Conservation (phyloP, 1,140 invertebrate species). For the Penaeus chinensis region DNA sequence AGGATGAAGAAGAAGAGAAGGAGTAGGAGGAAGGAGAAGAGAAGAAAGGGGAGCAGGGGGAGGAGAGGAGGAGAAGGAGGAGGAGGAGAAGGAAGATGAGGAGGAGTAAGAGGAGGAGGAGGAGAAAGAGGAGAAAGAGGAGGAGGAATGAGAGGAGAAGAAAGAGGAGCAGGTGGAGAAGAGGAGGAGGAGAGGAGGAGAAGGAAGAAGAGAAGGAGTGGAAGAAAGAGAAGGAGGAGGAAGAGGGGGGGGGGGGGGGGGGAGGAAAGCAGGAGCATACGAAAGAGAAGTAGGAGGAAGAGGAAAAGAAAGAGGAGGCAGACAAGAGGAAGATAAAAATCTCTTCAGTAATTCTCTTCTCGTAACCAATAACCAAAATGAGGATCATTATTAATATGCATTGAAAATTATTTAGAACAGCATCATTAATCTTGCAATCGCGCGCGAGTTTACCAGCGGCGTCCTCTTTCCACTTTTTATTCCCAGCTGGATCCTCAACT, state of each 20-base stretch:
- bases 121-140: slow-evolving; percentile 2
- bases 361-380: not conserved
- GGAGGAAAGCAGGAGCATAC: not conserved
- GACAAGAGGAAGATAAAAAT: not conserved
- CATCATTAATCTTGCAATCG: no score
- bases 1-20: not conserved
- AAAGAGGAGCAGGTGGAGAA: not conserved
- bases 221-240: no score
- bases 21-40: not conserved
- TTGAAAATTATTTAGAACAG: no score
- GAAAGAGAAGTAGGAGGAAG: not conserved
- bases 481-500: not conserved
- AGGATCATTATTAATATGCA: no score
- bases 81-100: slow-evolving; percentile 1
- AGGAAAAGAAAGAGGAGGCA: not conserved
- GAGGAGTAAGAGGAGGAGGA: not conserved
- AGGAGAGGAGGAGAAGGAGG: not conserved
- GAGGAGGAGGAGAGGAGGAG: not conserved
- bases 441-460: no score
- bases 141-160: not conserved
- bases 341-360: not conserved
- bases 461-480: not conserved
- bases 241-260: not conserved
- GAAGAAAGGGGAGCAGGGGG: not conserved
- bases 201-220: not conserved